A percentile compares a stretch with the other conserved stretches of the same genome.
These are phyloP conservation scores for Melitaea cinxia DNA, from an alignment of 1,140 invertebrate species.

Conservation along the genomic window DNA sequence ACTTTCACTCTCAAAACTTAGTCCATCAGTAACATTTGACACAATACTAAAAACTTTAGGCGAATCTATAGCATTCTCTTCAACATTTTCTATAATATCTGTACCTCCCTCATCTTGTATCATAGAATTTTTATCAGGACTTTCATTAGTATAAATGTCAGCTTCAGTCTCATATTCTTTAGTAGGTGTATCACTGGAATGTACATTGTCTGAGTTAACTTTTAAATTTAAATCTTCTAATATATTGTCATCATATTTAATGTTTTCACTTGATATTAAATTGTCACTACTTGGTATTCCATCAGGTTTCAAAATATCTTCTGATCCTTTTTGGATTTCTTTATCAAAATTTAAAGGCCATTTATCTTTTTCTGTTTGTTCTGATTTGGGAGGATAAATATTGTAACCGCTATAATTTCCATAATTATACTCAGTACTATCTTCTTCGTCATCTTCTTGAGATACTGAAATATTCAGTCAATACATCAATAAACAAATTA, in stretches of 20 bases:
- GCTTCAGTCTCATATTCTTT: slow-evolving; percentile 31
- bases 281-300: slow-evolving; percentile 36
- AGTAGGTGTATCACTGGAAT: slow-evolving; percentile 23
- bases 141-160: slow-evolving; percentile 28
- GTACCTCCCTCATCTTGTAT: slow-evolving; percentile 39
- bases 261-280: slow-evolving; percentile 37
- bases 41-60: background rate
- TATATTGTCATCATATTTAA: slow-evolving; percentile 61
- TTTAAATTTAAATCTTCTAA: slow-evolving; percentile 79
- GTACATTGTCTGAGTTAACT: slow-evolving; percentile 51
- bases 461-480: slow-evolving; percentile 56
- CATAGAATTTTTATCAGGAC: slow-evolving; percentile 23
- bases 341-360: slow-evolving; percentile 26
- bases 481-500: background rate
- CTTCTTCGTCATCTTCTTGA: slow-evolving; percentile 60
- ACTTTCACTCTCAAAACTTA: slow-evolving; percentile 5
- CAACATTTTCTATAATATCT: slow-evolving; percentile 17
- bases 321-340: slow-evolving; percentile 25
- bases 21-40: background rate
- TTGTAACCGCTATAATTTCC: slow-evolving; percentile 48
- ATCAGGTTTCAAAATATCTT: slow-evolving; percentile 25
- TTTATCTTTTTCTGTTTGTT: slow-evolving; percentile 28
- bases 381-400: slow-evolving; percentile 40
- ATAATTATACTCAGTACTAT: slow-evolving; percentile 58
- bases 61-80: slow-evolving; percentile 9